Evolutionary conservation across 2,888 invertebrate species (phyloP).

Genomic region (Acrobasis suavella): DNA sequence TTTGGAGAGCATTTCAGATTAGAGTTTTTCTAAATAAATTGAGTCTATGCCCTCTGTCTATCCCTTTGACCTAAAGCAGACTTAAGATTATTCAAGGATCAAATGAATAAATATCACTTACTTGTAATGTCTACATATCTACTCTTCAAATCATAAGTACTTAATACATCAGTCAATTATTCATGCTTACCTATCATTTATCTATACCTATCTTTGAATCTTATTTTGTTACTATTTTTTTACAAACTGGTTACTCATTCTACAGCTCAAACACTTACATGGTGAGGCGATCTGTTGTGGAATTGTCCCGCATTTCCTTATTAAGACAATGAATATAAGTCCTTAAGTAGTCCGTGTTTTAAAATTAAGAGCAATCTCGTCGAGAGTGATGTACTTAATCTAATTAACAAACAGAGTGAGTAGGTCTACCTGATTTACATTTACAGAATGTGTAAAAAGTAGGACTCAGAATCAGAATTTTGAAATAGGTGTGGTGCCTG

Average conservation of each 20-base stretch:
- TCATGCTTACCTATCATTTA: no score
- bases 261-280: neutral
- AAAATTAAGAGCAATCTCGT: conserved; percentile 25
- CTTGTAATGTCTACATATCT: neutral
- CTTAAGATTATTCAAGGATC: neutral
- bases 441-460: no score
- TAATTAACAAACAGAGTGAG: neutral
- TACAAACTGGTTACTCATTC: neutral
- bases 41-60: neutral
- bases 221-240: no score
- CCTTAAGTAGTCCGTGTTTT: conserved; percentile 15
- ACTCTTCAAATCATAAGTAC: neutral
- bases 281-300: neutral
- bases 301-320: conserved; percentile 25
- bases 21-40: neutral
- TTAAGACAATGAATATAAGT: conserved; percentile 9
- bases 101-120: neutral
- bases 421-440: no score
- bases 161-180: no score
- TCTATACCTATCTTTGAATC: no score
- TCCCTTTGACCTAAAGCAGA: neutral
- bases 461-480: neutral
- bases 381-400: conserved; percentile 1
- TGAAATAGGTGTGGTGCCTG: no score
- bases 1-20: neutral